Conservation (phyloP, 2,797 vertebrate genomes). For the Ctenopoma multispine region DNA sequence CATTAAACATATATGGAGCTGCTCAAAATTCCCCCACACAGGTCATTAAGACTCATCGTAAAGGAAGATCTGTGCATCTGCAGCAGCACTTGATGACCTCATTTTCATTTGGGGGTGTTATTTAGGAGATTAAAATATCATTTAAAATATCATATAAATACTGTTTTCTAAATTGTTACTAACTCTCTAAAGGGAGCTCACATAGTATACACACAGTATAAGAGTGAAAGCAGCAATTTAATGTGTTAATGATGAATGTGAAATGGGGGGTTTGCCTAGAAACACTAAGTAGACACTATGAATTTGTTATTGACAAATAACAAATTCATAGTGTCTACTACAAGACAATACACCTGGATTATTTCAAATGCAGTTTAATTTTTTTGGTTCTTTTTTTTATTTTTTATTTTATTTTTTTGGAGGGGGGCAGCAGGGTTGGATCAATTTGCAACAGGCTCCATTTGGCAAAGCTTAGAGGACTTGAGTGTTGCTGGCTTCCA, state of each 20-base stretch:
- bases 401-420: too few relatives aligned
- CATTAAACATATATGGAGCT: slow-evolving; percentile 59
- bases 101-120: not conserved
- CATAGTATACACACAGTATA: not conserved
- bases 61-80: slow-evolving; percentile 16
- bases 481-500: slow-evolving; percentile 43
- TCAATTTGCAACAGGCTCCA: slow-evolving; percentile 14
- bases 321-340: not conserved
- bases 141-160: slow-evolving; percentile 20
- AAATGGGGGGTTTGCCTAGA: not conserved
- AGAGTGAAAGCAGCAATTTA: accelerated
- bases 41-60: slow-evolving; percentile 28
- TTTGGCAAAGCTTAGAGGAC: slow-evolving; percentile 47
- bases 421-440: slow-evolving; percentile 2
- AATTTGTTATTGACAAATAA: too few relatives aligned
- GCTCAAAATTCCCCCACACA: not conserved
- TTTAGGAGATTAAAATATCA: not conserved
- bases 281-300: too few relatives aligned
- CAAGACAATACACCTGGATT: slow-evolving; percentile 27
- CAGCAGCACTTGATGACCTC: slow-evolving; percentile 1
- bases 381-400: not conserved
- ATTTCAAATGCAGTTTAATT: slow-evolving; percentile 26
- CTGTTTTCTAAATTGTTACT: not conserved
- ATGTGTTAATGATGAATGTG: too few relatives aligned
- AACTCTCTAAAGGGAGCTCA: accelerated